Percentiles rank a stretch among this genome's conserved stretches.
phyloP scores from a whole-genome alignment of 2,797 vertebrate genomes.

The Borostomias antarcticus region DNA sequence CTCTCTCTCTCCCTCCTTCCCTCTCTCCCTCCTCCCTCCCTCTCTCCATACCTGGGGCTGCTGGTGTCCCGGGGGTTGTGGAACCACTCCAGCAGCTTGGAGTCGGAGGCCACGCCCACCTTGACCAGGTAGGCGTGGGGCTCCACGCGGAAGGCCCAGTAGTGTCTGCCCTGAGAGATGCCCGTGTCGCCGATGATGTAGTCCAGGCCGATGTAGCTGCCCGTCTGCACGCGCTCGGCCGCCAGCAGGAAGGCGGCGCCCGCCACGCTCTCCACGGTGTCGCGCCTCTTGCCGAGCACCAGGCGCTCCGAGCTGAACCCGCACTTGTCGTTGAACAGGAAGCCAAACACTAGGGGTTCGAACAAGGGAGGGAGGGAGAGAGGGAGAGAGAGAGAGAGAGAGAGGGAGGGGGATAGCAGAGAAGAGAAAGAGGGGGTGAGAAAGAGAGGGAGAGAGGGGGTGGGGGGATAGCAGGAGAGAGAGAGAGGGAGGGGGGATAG shows the following conservation, averaged over 20 bases:
- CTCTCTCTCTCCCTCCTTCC: too few relatives aligned
- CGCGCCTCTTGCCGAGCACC: conserved; percentile 81
- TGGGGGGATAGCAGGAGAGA: neutral
- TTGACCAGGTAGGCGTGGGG: conserved; percentile 92
- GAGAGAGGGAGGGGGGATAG: neutral
- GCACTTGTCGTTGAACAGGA: conserved; percentile 95
- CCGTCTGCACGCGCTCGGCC: conserved; percentile 89
- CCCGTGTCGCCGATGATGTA: conserved; percentile 93
- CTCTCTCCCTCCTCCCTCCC: too few relatives aligned
- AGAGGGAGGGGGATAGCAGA: too few relatives aligned
- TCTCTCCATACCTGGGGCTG: conserved; percentile 84
- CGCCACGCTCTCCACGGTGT: conserved; percentile 90
- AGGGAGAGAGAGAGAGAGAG: neutral
- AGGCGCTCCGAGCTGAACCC: conserved; percentile 91
- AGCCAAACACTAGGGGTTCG: conserved; percentile 83
- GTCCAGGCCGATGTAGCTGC: conserved; percentile 88
- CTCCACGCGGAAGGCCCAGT: conserved; percentile 93
- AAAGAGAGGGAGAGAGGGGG: neutral
- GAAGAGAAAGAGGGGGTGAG: neutral
- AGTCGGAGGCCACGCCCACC: conserved; percentile 90
- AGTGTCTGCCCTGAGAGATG: conserved; percentile 90
- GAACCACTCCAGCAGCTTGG: conserved; percentile 93
- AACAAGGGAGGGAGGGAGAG: neutral
- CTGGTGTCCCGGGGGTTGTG: conserved; percentile 88
- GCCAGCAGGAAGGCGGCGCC: conserved; percentile 86